Evolutionary conservation across 2,113 vertebrate genomes (phyloP), one percentile per base, ranked within the genome.

Genomic region (Tetraodon nigroviridis): DNA sequence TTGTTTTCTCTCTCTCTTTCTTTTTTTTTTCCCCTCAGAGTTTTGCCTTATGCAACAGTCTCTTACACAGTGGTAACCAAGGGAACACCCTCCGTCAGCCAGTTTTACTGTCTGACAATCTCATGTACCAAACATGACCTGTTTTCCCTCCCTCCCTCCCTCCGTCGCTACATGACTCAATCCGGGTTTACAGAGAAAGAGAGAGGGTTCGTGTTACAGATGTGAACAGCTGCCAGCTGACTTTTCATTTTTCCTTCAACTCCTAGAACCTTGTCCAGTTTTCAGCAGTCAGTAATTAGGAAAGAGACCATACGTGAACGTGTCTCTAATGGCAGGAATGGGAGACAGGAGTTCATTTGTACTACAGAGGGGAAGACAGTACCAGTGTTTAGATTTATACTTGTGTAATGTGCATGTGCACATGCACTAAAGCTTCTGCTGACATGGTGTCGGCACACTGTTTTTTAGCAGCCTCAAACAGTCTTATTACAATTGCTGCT

Each of bases 1-100:
- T 73, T 83, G 81, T 90, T 82, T 87, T 79, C 81, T 90, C 82
- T 87, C 79, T n/a, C n/a, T n/a, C n/a, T n/a, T n/a, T n/a, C n/a
- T n/a, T n/a, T n/a, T n/a, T n/a, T n/a, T n/a, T n/a, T n/a, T n/a
- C n/a, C n/a, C n/a, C n/a, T n/a, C n/a, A n/a, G n/a, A 86, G 84
- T 79, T 77, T 54, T 0, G 4, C 48, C 78, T 88, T 88, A 84
- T 77, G 80, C 68, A 86, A 86, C 41, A 41, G 61, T 76, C 21
- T 72, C 73, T 75, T 69, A 64, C n/a, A 60, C 65, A 62, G 55
- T 49, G 11, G 53, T 65, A 74, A 66, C 59, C 32, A 29, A 68
- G 60, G 56, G 68, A 66, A 75, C 64, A 61, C 71, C 71, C 14
- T 46, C 7, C 19, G 50, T 40, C 20, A 24, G 27, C 37, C 44